phyloP scores from a whole-genome alignment of 2,888 invertebrate genomes.

The Malachius bipustulatus region DNA sequence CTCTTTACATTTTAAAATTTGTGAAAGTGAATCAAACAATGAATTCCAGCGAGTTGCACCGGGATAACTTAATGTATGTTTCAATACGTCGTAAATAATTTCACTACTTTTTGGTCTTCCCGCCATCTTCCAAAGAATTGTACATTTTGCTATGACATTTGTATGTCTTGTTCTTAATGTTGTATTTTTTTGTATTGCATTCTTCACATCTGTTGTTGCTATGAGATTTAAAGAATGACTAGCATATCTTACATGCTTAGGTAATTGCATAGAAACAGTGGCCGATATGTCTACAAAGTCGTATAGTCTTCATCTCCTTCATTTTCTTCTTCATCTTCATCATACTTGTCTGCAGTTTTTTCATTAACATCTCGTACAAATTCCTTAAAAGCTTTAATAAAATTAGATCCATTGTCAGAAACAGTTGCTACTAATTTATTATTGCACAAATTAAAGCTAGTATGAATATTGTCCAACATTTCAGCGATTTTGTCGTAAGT shows the following conservation, averaged over 20 bases:
- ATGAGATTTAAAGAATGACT: constrained; percentile 17
- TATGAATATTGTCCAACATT: constrained; percentile 1
- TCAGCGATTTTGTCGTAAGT: constrained; percentile 1
- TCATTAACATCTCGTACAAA: background rate
- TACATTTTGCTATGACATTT: constrained; percentile 15
- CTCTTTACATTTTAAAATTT: constrained; percentile 14
- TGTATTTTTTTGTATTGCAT: constrained; percentile 12
- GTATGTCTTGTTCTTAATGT: constrained; percentile 14
- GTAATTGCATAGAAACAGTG: constrained; percentile 6
- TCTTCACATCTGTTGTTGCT: constrained; percentile 15
- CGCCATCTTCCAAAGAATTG: constrained; percentile 15
- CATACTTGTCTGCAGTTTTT: background rate
- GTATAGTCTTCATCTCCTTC: background rate
- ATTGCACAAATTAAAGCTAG: background rate
- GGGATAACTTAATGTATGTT: constrained; percentile 17
- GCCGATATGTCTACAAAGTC: background rate
- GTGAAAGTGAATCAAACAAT: constrained; percentile 13
- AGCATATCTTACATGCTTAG: constrained; percentile 14
- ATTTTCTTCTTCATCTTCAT: background rate
- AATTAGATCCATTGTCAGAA: background rate
- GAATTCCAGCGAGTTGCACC: constrained; percentile 17
- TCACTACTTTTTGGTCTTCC: constrained; percentile 17
- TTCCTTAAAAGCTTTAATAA: background rate
- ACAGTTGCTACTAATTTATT: background rate
- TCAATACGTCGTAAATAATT: constrained; percentile 14